phyloP scores from a whole-genome alignment of 2,888 invertebrate genomes.

The Ephialtes manifestator region DNA sequence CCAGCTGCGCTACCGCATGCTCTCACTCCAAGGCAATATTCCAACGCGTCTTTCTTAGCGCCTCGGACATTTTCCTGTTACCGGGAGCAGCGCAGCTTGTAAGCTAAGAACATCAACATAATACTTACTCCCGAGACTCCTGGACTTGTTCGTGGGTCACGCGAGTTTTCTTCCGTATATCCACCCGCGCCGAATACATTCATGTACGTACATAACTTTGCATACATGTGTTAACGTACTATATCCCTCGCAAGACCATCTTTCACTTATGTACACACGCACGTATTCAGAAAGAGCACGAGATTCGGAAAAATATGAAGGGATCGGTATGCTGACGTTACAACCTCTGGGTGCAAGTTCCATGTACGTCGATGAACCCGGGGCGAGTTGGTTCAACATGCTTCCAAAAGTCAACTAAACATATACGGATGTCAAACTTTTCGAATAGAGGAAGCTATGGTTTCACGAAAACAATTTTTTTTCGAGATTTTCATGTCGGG shows the following conservation, averaged over 20 bases:
- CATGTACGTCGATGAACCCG: background rate
- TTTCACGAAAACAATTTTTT: no score
- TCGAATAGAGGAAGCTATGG: no score
- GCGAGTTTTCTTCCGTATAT: slow-evolving; percentile 8
- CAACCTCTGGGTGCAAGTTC: background rate
- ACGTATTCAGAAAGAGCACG: slow-evolving; percentile 40
- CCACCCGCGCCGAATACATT: slow-evolving; percentile 46
- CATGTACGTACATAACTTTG: slow-evolving; percentile 52
- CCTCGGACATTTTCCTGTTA: slow-evolving; percentile 9
- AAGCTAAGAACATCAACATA: slow-evolving; percentile 53
- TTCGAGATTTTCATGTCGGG: no score
- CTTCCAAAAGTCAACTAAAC: no score
- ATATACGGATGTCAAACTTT: no score
- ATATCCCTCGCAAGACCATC: slow-evolving; percentile 59
- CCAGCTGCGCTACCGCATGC: slow-evolving; percentile 30
- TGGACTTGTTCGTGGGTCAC: background rate
- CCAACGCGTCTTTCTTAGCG: background rate
- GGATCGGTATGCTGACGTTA: background rate
- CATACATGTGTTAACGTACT: slow-evolving; percentile 62
- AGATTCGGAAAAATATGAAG: slow-evolving; percentile 22
- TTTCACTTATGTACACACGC: slow-evolving; percentile 50
- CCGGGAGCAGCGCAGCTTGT: background rate
- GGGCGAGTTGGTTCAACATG: background rate
- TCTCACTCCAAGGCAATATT: background rate
- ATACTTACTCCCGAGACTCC: slow-evolving; percentile 40